Evolutionary conservation across 2,888 invertebrate genomes (phyloP), one percentile per base, ranked within the genome.

Genomic region (Ischnus inquisitorius): DNA sequence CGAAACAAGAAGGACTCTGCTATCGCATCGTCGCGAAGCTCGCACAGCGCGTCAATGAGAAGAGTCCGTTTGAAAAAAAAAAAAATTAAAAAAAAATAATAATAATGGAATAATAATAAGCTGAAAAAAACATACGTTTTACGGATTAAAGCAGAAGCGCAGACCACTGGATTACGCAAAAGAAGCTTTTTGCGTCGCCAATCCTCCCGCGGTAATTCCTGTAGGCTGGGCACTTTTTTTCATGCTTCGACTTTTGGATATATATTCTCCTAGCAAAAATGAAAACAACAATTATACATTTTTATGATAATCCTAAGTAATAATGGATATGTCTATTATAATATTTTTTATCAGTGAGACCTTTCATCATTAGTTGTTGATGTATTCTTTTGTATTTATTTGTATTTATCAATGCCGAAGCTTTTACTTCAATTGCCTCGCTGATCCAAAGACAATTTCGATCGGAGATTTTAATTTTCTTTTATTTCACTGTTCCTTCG

Each of bases 101-200:
- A 34, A 34, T 34, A 34, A 34, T 34, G 8, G 8, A 34, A 34
- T 34, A 34, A 34, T 8, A 34, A 34, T 34, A 54, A 19, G 12
- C 48, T 16, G 16, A 25, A 51, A 51, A 69, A 34, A 34, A 54
- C n/a, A 54, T 51, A 62, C 57, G 28, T 67, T 39, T 54, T 65
- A 10, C 54, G 72, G 79, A 64, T 79, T 79, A 79, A 79, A 79
- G 54, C 22, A 39, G 14, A 34, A 64, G 48, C 62, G 51, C 64
- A 34, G 71, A 28, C 71, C 71, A 79, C 71, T 71, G 51, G 64
- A 54, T 51, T 71, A 71, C 2, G 54, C 79, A 34, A 43, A n/a
- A 71, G 51, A 54, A 79, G 79, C 69, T 22, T 54, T 68, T 79
- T 79, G 79, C 51, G 71, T 71, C 41, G 12, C 71, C 64, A 39